Percentiles rank a stretch among this genome's conserved stretches.
phyloP scores from a whole-genome alignment of 2,888 invertebrate genomes.

The Allacma fusca region DNA sequence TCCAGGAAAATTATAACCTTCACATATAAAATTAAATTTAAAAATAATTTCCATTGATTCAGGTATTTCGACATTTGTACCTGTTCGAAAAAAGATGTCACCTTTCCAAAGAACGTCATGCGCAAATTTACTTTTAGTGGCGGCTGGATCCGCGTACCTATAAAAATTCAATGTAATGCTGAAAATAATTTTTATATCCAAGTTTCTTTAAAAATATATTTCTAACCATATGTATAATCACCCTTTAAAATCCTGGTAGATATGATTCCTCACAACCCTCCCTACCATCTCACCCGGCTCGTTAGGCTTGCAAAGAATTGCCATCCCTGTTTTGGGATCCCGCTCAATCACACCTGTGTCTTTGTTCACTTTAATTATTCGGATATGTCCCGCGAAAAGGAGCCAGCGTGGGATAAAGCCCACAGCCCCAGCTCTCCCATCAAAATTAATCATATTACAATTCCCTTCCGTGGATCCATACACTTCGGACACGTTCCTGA shows the following conservation, averaged over 20 bases:
- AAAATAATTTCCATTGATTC: no score
- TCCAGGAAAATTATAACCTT: no score
- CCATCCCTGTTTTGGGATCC: conserved; percentile 80
- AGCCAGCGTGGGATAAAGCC: conserved; percentile 75
- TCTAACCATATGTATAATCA: conserved; percentile 68
- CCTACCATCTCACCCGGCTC: conserved; percentile 97
- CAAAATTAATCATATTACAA: conserved; percentile 50
- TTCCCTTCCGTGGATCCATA: conserved; percentile 99
- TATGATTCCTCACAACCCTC: conserved; percentile 88
- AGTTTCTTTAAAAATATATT: no score
- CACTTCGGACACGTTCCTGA: conserved; percentile 80
- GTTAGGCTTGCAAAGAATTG: conserved; percentile 70
- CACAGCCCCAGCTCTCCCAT: conserved; percentile 72
- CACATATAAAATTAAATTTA: no score
- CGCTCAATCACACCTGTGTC: conserved; percentile 82
- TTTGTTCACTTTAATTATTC: conserved; percentile 38
- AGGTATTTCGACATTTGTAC: no score
- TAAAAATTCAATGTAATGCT: no score
- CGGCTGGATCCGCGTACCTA: conserved; percentile 68
- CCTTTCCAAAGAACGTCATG: conserved; percentile 86
- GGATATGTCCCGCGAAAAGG: not conserved
- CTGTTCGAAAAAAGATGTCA: conserved; percentile 91
- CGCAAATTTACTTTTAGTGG: conserved; percentile 91
- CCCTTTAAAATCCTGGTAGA: conserved; percentile 89
- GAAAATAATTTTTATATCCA: no score